Evolutionary conservation across 2,113 vertebrate species (phyloP).

Genomic region (Carassius auratus): DNA sequence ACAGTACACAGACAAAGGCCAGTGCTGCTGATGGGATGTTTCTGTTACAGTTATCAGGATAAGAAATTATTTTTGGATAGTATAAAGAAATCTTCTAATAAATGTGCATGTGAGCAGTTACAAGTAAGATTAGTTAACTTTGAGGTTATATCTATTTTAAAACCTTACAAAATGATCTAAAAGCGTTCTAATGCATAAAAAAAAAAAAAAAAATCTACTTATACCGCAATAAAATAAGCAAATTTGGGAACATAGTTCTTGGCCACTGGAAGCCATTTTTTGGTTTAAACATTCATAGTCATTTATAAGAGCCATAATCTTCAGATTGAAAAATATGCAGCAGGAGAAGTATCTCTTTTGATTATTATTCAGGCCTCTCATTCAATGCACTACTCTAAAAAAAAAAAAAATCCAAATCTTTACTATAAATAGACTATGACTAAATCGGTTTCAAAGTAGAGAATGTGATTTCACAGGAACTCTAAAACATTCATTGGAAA

Average conservation of each 20-base stretch:
- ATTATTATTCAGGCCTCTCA: not conserved
- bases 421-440: not conserved
- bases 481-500: not conserved
- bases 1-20: not conserved
- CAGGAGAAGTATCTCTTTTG: not conserved
- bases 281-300: not conserved
- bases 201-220: not conserved
- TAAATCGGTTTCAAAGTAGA: not conserved
- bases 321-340: not conserved
- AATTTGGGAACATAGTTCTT: not conserved
- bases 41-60: too few species aligned
- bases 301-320: constrained; percentile 6
- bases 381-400: not conserved
- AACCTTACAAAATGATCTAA: not conserved
- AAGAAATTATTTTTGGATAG: not conserved
- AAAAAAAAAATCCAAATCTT: not conserved
- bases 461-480: not conserved
- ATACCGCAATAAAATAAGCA: not conserved
- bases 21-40: not conserved
- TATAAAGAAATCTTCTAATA: not conserved
- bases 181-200: not conserved
- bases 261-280: not conserved
- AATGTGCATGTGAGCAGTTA: not conserved
- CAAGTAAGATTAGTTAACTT: not conserved
- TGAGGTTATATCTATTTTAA: not conserved